Evolutionary conservation across 2,113 vertebrate genomes (phyloP).

Genomic region (Campylorhamphus procurvoides): DNA sequence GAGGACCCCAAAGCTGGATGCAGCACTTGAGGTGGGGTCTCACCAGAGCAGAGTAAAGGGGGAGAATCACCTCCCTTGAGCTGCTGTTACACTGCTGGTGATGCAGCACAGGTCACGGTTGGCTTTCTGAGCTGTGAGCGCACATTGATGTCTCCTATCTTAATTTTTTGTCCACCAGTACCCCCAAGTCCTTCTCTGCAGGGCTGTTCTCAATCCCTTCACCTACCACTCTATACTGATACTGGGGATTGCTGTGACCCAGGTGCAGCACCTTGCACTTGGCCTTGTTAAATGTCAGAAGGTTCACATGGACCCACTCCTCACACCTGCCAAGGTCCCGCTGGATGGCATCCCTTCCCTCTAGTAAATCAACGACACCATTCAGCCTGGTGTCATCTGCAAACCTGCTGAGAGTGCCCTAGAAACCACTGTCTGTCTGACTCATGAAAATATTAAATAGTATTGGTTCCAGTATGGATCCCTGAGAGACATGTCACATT

Average conservation of each 20-base stretch:
- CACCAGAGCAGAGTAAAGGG: background rate
- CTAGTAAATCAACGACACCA: background rate
- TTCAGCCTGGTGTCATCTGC: background rate
- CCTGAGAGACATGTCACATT: background rate
- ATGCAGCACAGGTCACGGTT: background rate
- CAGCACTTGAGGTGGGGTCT: fast-evolving
- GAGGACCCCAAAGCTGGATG: background rate
- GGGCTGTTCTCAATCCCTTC: background rate
- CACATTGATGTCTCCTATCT: background rate
- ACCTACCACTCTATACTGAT: background rate
- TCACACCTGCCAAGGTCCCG: background rate
- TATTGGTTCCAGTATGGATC: background rate
- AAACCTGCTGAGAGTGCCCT: background rate
- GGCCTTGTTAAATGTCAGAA: background rate
- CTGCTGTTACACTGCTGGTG: background rate
- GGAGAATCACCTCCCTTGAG: background rate
- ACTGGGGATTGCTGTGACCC: background rate
- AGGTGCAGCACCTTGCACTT: background rate
- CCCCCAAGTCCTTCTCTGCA: background rate
- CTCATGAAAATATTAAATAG: background rate
- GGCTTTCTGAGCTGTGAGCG: background rate
- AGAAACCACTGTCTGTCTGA: background rate
- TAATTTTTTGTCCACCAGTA: background rate
- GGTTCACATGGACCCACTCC: background rate
- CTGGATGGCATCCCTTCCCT: background rate